Evolutionary conservation across 92 coral and sea anemone species (phyloP).

Genomic region (Siderastrea radians): DNA sequence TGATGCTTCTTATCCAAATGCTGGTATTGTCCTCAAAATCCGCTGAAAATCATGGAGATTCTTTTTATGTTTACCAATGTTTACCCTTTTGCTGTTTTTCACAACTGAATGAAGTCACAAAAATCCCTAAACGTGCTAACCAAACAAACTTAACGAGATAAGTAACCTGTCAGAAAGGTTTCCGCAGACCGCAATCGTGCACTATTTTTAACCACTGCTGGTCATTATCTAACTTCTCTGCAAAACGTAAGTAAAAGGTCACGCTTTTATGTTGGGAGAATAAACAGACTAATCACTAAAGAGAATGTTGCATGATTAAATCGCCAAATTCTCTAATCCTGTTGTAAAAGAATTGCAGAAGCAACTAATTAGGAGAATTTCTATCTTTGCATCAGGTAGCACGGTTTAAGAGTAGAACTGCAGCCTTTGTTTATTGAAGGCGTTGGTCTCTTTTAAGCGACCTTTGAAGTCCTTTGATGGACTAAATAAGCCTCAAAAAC

Average conservation of each 20-base stretch:
- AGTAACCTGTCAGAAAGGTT: slow-evolving; percentile 41
- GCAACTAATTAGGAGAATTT: background rate
- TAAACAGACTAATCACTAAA: background rate
- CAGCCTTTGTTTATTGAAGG: background rate
- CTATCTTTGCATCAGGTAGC: background rate
- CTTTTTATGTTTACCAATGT: slow-evolving; percentile 18
- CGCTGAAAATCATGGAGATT: background rate
- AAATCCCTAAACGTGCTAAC: slow-evolving; percentile 3
- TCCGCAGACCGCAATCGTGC: slow-evolving; percentile 21
- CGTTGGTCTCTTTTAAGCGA: slow-evolving; percentile 17
- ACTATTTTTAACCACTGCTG: slow-evolving; percentile 33
- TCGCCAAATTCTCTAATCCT: background rate
- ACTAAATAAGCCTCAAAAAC: slow-evolving; percentile 33
- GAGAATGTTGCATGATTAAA: background rate
- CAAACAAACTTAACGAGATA: slow-evolving; percentile 29
- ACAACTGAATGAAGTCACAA: slow-evolving; percentile 1
- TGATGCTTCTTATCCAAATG: background rate
- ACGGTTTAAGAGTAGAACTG: background rate
- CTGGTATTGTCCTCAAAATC: background rate
- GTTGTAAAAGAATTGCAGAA: background rate
- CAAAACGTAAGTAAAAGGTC: background rate
- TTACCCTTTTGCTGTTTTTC: slow-evolving; percentile 10
- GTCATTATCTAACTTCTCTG: background rate
- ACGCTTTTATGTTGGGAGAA: background rate
- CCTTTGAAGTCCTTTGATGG: slow-evolving; percentile 19